Evolutionary conservation across 2,888 invertebrate genomes (phyloP).

Genomic region (Herminia tarsipennalis): DNA sequence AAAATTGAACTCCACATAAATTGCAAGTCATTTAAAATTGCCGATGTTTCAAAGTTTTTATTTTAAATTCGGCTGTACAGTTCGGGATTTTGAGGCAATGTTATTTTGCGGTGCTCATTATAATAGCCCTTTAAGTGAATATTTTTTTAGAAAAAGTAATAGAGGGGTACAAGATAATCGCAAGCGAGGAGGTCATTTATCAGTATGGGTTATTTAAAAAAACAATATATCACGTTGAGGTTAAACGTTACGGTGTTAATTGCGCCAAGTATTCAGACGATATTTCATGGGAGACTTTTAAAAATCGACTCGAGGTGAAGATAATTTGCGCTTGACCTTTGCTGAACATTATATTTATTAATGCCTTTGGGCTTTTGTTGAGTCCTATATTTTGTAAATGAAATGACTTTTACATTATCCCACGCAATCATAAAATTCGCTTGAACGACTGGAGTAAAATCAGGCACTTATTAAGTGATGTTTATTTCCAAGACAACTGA

Average conservation of each 20-base stretch:
- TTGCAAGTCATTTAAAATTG: slow-evolving; percentile 65
- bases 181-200: slow-evolving; percentile 50
- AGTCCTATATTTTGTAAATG: neutral
- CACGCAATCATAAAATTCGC: slow-evolving; percentile 14
- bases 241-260: slow-evolving; percentile 48
- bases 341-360: slow-evolving; percentile 13
- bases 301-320: slow-evolving; percentile 39
- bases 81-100: slow-evolving; percentile 29
- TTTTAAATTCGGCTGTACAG: slow-evolving; percentile 19
- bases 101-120: slow-evolving; percentile 27
- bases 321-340: slow-evolving; percentile 51
- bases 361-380: slow-evolving; percentile 6
- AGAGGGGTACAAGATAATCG: slow-evolving; percentile 34
- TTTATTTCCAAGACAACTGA: neutral
- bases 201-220: slow-evolving; percentile 62
- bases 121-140: slow-evolving; percentile 42
- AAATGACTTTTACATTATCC: slow-evolving; percentile 5
- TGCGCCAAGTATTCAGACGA: slow-evolving; percentile 37
- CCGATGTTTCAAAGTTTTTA: slow-evolving; percentile 36
- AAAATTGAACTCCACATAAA: slow-evolving; percentile 74
- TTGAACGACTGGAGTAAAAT: slow-evolving; percentile 7
- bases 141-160: slow-evolving; percentile 35
- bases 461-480: no score
- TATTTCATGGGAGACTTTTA: slow-evolving; percentile 48
- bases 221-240: slow-evolving; percentile 55